Evolutionary conservation across 2,888 invertebrate genomes (phyloP).

Genomic region (Diadegma fenestrale): DNA sequence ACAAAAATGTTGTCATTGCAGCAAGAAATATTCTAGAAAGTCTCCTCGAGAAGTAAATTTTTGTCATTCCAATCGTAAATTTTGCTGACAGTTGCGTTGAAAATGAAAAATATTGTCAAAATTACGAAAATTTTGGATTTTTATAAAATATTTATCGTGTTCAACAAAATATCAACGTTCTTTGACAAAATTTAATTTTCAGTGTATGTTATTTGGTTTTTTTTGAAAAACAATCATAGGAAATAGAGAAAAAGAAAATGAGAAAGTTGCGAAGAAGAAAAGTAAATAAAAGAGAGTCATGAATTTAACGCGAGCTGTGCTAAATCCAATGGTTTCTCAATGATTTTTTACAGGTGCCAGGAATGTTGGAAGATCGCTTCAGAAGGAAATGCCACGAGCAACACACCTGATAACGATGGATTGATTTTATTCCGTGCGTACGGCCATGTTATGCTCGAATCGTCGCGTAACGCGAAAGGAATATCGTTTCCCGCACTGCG

Average conservation of each 20-base stretch:
- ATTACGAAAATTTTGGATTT: too few relatives aligned
- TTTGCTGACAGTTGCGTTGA: too few relatives aligned
- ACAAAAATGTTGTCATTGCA: too few relatives aligned
- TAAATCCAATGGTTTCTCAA: constrained; percentile 66
- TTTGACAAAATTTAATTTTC: too few relatives aligned
- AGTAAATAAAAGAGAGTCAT: constrained; percentile 8
- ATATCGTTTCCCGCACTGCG: constrained; percentile 23
- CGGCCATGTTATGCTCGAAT: constrained; percentile 51
- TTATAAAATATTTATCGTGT: too few relatives aligned
- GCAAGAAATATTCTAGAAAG: too few relatives aligned
- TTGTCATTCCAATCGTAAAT: too few relatives aligned
- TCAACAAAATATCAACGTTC: too few relatives aligned
- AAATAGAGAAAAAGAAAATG: neutral
- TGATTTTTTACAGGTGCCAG: constrained; percentile 86
- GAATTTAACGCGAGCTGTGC: constrained; percentile 2
- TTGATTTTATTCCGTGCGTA: constrained; percentile 67
- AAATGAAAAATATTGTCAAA: too few relatives aligned
- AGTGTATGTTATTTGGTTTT: too few relatives aligned
- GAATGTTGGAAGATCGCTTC: constrained; percentile 87
- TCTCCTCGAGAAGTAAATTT: too few relatives aligned
- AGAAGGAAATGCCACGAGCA: constrained; percentile 82
- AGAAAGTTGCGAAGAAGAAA: constrained; percentile 2
- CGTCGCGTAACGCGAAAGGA: constrained; percentile 39
- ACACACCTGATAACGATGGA: constrained; percentile 81
- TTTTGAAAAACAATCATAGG: too few relatives aligned